A percentile compares a stretch with the other conserved stretches of the same genome.
Evolutionary conservation across 2,797 vertebrate species (phyloP).

Genomic region (Chloroceryle inda): DNA sequence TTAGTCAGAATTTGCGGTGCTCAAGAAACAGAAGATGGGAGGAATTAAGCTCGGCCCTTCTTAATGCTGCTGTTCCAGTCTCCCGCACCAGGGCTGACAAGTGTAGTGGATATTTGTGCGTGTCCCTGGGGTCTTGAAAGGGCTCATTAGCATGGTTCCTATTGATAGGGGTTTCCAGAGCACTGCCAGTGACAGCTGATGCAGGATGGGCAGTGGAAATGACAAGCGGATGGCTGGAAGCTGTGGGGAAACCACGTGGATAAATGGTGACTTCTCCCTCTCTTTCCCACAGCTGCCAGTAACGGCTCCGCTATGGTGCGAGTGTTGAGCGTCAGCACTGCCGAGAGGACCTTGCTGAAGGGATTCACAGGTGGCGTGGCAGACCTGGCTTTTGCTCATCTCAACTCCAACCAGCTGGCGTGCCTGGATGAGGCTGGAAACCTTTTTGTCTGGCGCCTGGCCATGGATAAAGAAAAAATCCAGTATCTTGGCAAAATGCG

Average conservation of each 20-base stretch:
- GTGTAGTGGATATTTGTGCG: not conserved
- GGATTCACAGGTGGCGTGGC: slow-evolving; percentile 94
- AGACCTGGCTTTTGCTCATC: slow-evolving; percentile 97
- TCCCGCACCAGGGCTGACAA: not conserved
- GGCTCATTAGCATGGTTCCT: not conserved
- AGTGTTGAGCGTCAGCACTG: slow-evolving; percentile 90
- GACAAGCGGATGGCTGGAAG: not conserved
- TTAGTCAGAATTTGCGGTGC: not conserved
- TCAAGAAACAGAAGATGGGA: not conserved
- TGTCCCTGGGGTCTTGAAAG: not conserved
- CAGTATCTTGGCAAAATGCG: slow-evolving; percentile 87
- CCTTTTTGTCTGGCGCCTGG: slow-evolving; percentile 96
- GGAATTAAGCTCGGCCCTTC: not conserved
- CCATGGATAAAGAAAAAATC: slow-evolving; percentile 91
- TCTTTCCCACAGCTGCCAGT: slow-evolving; percentile 83
- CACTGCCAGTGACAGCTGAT: not conserved
- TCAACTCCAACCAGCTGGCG: slow-evolving; percentile 94
- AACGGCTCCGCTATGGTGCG: slow-evolving; percentile 96
- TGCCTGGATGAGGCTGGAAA: slow-evolving; percentile 97
- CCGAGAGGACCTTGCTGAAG: slow-evolving; percentile 93
- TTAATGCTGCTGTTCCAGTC: fast-evolving
- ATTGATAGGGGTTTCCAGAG: fast-evolving
- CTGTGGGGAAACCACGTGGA: fast-evolving
- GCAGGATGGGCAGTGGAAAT: not conserved
- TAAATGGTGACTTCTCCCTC: not conserved